Conservation (phyloP, 2,888 invertebrate species). For the Dicroscelio sp. region DNA sequence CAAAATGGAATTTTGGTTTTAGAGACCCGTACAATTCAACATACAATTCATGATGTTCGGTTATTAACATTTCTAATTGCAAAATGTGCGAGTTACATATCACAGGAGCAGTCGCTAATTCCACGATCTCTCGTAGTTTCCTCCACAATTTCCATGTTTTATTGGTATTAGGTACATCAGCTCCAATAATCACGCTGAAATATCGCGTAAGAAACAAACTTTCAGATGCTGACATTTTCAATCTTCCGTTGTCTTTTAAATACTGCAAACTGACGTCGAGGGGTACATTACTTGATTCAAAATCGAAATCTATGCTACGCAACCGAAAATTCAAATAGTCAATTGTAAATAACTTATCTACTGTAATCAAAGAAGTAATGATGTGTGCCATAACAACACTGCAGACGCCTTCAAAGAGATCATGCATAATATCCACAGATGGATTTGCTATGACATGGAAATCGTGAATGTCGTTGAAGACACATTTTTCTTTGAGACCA, state of each 20-base stretch:
- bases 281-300: conserved; percentile 42
- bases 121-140: conserved; percentile 11
- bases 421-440: conserved; percentile 12
- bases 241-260: conserved; percentile 33
- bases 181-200: conserved; percentile 42
- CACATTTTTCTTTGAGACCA: neutral
- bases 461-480: neutral
- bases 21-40: conserved; percentile 6
- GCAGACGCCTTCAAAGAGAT: conserved; percentile 14
- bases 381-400: conserved; percentile 16
- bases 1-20: conserved; percentile 6
- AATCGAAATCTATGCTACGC: conserved; percentile 26
- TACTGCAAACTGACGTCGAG: conserved; percentile 20
- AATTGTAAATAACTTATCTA: conserved; percentile 14
- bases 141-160: conserved; percentile 32
- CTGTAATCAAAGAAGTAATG: neutral
- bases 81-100: conserved; percentile 8
- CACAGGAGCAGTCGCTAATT: neutral
- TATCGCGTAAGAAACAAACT: conserved; percentile 32
- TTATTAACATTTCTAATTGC: conserved; percentile 5
- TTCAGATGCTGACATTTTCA: conserved; percentile 46
- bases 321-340: conserved; percentile 19
- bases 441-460: neutral
- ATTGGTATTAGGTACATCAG: conserved; percentile 16
- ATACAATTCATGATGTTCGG: conserved; percentile 8